Base-by-base conservation (phyloP, 2,888 invertebrate species). In the Eucriotettix oculatus region DNA sequence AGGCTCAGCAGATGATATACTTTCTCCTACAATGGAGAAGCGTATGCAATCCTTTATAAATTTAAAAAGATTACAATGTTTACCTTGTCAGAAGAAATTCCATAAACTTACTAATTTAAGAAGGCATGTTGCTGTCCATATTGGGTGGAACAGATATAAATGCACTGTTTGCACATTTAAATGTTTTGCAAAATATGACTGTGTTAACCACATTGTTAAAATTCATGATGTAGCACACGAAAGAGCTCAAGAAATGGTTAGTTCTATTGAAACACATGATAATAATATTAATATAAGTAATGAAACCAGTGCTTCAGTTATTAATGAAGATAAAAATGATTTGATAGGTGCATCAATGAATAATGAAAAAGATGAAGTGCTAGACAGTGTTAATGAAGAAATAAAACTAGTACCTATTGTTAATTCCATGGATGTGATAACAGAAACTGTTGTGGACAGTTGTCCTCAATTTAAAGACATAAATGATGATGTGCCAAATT, bases 151-250 rank as follows among this genome's bases (percentile, higher is more conserved):
- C 67, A 79, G 87, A 42, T 90, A 84, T 69, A 84, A 85, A 60
- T 90, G 90, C 69, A 84, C 82, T 67, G 72, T 84, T 16, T 90
- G 90, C 71, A 78, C 81, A 58, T 88, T 80, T 68, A 82, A 82
- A 68, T 80, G 84, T 62, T 85, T 83, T 65, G 74, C 79, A 14
- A 83, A 82, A 66, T 79, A 79, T 56, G 83, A 84, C 64, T 79
- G 85, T 54, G 78, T 82, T 1, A 79, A 80, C 62, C 87, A 87
- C 68, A 79, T 84, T 1, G 80, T 79, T 65, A 75, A 78, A 63
- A 75, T 78, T 1, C 86, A 87, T 57, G 57, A 17, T 16, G 9
- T 12, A 10, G 16, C 43, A 16, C 11, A 40, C 9, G 12, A 29
- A 11, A 54, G 48, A 16, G 59, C 59, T 41, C 54, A 54, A 14